Base-by-base conservation (phyloP, 2,888 invertebrate species). In the Diarsia dahlii region DNA sequence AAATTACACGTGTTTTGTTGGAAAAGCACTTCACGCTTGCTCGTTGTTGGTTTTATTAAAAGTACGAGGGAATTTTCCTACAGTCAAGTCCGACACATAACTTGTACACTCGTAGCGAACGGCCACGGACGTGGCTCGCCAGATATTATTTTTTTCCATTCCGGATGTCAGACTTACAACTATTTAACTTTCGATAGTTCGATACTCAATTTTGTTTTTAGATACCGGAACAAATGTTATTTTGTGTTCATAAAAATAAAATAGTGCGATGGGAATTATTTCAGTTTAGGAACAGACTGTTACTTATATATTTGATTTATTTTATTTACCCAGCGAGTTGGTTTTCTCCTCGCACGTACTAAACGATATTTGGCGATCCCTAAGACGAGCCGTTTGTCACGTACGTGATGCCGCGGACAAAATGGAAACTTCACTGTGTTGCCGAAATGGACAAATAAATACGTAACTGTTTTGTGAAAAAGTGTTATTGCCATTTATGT, bases 291-390 rank as follows among this genome's bases (percentile, higher is more conserved):
- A 95, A 94, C 95, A 94, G 93, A 91, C 93, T 95, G 95, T 95
- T 95, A 93, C 94, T 94, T 94, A 93, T 93, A 93, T 94, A 93
- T 95, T 95, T 95, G 96, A 96, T 96, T 96, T 96, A 96, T 96
- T 95, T 96, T 96, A 96, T 96, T 96, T 96, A 95, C 94, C 93
- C 93, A 89, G 91, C 89, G 93, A 93, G 95, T 95, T 92, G 95
- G 95, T 95, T 95, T 95, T 93, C 95, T 95, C 90, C 93, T 94
- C 92, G 93, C 96, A 96, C 96, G 96, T 96, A 95, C 95, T 96
- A 96, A 96, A 95, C 96, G 96, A 96, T 96, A 96, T 96, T 96
- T 96, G 96, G 96, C 96, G 95, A 96, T 96, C 96, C 96, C 96
- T 94, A 94, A 95, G 96, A 96, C 95, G 95, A 94, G 90, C 92